A percentile compares a stretch with the other conserved stretches of the same genome.
Conservation (phyloP, 2,797 vertebrate species). For the Coendou prehensilis region DNA sequence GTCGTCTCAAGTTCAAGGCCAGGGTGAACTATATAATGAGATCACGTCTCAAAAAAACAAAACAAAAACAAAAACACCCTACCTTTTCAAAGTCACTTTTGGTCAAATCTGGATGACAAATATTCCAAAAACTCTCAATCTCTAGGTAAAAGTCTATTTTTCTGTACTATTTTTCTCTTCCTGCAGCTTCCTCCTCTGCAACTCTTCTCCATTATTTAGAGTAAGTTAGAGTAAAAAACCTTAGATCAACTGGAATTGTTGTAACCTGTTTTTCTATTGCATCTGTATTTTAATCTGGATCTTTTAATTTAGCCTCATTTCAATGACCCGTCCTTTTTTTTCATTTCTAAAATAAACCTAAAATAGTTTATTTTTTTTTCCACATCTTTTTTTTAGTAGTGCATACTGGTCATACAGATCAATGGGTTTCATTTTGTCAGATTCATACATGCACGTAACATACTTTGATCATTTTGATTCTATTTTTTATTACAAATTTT, state of each 20-base stretch:
- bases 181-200: background rate
- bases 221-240: background rate
- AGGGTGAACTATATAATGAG: background rate
- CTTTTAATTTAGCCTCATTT: constrained; percentile 25
- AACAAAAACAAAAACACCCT: background rate
- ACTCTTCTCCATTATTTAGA: background rate
- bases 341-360: background rate
- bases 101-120: constrained; percentile 43
- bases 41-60: background rate
- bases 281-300: constrained; percentile 47
- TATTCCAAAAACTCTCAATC: background rate
- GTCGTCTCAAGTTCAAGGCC: background rate
- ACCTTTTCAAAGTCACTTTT: background rate
- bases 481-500: background rate
- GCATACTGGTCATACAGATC: background rate
- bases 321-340: background rate
- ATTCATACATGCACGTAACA: background rate
- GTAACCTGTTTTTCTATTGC: background rate
- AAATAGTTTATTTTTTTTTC: background rate
- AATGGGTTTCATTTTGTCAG: background rate
- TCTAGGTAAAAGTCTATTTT: constrained; percentile 38
- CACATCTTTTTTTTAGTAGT: background rate
- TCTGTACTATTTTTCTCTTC: constrained; percentile 23
- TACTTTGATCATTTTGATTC: background rate
- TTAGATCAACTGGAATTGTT: background rate